A percentile compares a stretch with the other conserved stretches of the same genome.
Evolutionary conservation across 2,888 invertebrate genomes (phyloP).

Genomic region (Drosophila fungiperda): DNA sequence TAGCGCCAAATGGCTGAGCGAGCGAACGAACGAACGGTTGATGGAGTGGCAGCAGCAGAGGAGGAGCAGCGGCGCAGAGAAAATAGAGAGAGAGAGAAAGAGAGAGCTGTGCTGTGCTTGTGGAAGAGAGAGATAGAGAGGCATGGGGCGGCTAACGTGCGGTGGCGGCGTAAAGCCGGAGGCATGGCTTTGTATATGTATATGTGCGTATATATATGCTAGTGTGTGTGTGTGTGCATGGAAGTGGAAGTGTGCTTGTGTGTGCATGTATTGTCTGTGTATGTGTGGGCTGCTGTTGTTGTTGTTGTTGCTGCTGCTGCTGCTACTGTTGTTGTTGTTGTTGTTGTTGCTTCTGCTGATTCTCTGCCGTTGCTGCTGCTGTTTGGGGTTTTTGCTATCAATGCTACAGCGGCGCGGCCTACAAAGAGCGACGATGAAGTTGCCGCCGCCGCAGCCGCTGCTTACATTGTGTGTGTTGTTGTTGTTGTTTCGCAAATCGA

Average conservation of each 20-base stretch:
- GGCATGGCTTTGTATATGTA: conserved; percentile 43
- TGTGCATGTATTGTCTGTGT: conserved; percentile 27
- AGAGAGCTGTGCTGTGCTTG: conserved; percentile 4
- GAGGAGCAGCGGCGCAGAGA: conserved; percentile 6
- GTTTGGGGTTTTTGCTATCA: conserved; percentile 60
- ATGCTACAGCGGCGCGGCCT: conserved; percentile 67
- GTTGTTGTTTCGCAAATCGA: conserved; percentile 69
- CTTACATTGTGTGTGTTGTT: conserved; percentile 27
- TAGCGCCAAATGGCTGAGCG: conserved; percentile 61
- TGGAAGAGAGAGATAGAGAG: conserved; percentile 9
- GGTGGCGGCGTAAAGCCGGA: conserved; percentile 50
- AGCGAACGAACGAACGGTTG: conserved; percentile 43
- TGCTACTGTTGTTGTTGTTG: conserved; percentile 12
- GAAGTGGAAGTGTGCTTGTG: conserved; percentile 31
- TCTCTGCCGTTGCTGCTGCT: conserved; percentile 43
- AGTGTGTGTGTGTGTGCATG: conserved; percentile 42
- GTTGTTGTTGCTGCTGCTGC: conserved; percentile 3
- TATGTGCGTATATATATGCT: conserved; percentile 40
- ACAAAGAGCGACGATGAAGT: conserved; percentile 53
- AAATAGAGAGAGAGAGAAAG: not conserved
- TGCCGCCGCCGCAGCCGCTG: conserved; percentile 34
- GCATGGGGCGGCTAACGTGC: conserved; percentile 60
- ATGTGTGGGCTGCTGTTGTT: conserved; percentile 23
- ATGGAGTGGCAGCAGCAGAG: conserved; percentile 12
- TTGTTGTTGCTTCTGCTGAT: conserved; percentile 31